Evolutionary conservation across 2,888 invertebrate species (phyloP), one percentile per base, ranked within the genome.

Genomic region (Cephus pygmeus): DNA sequence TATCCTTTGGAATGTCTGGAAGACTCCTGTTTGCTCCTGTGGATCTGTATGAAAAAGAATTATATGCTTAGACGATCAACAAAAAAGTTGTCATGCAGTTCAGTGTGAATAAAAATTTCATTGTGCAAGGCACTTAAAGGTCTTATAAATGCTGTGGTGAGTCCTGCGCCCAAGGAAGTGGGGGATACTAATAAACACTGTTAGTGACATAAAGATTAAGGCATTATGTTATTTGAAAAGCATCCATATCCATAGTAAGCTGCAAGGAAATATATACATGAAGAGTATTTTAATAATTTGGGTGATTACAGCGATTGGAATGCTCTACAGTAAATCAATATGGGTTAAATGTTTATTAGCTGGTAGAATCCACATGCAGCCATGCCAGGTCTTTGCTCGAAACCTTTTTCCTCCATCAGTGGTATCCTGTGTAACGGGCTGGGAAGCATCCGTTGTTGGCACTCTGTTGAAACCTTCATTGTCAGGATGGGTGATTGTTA

Each of bases 1-100:
- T 92, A 81, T 92, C 95, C 36, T 95, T 94, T 12, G 97, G 96
- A 87, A 97, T 96, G 90, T 97, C 97, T 35, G 97, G 97, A 82
- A 97, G 93, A 92, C 97, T 97, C 86, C 97, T 93, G 88, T 96
- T 95, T 83, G 95, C 93, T 75, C 91, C 92, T 35, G 93, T 86
- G 9, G 80, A 73, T 81, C 92, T 92, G 80, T 31, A 73, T n/a
- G 81, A 40, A 81, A 34, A 74, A 76, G 69, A 77, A 76, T 35
- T 34, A 75, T 56, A 56, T 23, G 9, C 23, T 56, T 56, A 56
- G 56, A 56, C 56, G 9, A 56, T 23, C 40, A 0, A 56, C 34
- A 6, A 56, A 9, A 9, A 56, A 23, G 9, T 23, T 56, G 9
- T 56, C 23, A 56, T 56, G 56, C 23, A 56, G 23, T 56, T 56